These are phyloP conservation scores for Syrmaticus mikado DNA, from an alignment of 2,113 vertebrate species.

Conservation along the genomic window DNA sequence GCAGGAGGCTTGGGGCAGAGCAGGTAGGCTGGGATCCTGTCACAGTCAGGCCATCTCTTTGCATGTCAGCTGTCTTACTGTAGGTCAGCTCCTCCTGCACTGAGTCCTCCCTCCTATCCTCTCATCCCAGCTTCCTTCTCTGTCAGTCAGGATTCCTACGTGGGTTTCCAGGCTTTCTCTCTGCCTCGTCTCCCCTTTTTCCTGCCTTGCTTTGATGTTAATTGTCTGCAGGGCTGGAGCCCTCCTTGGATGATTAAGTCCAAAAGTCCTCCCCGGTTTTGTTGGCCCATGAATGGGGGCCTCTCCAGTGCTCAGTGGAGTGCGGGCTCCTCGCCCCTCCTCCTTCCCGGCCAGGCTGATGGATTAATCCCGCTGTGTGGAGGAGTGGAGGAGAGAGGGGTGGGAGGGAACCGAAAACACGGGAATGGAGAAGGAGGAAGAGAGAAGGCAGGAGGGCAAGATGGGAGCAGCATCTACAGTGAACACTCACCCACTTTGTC, in stretches of 20 bases:
- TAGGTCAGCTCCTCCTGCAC: rapidly evolving
- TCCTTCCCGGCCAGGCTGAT: slow-evolving; percentile 67
- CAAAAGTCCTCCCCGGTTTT: slow-evolving; percentile 78
- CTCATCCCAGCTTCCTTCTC: slow-evolving; percentile 9
- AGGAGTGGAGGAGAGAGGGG: slow-evolving; percentile 75
- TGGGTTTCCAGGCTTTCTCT: slow-evolving; percentile 57
- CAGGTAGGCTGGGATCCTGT: background rate
- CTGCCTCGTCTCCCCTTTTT: slow-evolving; percentile 52
- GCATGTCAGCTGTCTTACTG: background rate
- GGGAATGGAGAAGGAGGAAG: slow-evolving; percentile 44
- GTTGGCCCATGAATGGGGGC: slow-evolving; percentile 81
- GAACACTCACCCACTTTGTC: slow-evolving; percentile 62
- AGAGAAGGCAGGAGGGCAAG: slow-evolving; percentile 17
- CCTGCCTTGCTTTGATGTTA: slow-evolving; percentile 72
- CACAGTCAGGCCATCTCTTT: background rate
- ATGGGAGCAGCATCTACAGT: slow-evolving; percentile 59
- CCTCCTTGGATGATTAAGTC: slow-evolving; percentile 81
- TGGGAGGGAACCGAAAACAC: slow-evolving; percentile 67
- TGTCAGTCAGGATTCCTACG: slow-evolving; percentile 25
- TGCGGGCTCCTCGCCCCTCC: slow-evolving; percentile 76
- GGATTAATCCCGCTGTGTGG: slow-evolving; percentile 80
- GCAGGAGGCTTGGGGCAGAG: background rate
- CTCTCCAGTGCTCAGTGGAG: slow-evolving; percentile 85
- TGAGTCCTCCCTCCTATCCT: background rate
- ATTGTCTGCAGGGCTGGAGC: slow-evolving; percentile 76